These are phyloP conservation scores for Tachuris rubrigastra DNA, from an alignment of 2,113 vertebrate genomes.

Conservation along the genomic window DNA sequence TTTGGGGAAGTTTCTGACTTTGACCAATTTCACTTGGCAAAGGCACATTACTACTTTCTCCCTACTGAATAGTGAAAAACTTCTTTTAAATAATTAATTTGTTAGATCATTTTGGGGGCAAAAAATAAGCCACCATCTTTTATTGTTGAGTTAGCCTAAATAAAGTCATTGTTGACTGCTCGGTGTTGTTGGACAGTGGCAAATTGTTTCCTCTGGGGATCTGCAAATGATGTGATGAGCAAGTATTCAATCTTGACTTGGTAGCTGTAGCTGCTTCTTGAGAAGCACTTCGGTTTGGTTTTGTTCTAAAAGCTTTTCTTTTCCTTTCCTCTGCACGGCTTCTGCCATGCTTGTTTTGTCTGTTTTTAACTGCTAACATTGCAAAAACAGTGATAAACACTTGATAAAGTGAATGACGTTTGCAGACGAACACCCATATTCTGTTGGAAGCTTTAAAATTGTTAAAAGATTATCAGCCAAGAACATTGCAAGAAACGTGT, in stretches of 20 bases:
- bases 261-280: not conserved
- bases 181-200: not conserved
- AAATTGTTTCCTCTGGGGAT: constrained; percentile 1
- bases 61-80: not conserved
- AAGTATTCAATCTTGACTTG: not conserved
- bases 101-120: not conserved
- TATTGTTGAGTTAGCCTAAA: not conserved
- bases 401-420: not conserved
- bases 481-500: fast-evolving
- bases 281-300: not conserved
- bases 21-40: constrained; percentile 3
- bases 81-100: not conserved
- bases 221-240: not conserved
- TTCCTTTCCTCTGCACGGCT: not conserved
- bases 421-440: not conserved
- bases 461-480: not conserved
- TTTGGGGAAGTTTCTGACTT: not conserved
- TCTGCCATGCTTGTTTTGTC: not conserved
- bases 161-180: not conserved
- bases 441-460: not conserved
- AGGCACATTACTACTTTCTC: not conserved
- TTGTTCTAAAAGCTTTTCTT: not conserved
- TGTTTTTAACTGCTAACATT: not conserved
- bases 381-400: not conserved
- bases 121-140: not conserved